Evolutionary conservation across 2,888 invertebrate genomes (phyloP).

Genomic region (Rugalucina vietnamica): DNA sequence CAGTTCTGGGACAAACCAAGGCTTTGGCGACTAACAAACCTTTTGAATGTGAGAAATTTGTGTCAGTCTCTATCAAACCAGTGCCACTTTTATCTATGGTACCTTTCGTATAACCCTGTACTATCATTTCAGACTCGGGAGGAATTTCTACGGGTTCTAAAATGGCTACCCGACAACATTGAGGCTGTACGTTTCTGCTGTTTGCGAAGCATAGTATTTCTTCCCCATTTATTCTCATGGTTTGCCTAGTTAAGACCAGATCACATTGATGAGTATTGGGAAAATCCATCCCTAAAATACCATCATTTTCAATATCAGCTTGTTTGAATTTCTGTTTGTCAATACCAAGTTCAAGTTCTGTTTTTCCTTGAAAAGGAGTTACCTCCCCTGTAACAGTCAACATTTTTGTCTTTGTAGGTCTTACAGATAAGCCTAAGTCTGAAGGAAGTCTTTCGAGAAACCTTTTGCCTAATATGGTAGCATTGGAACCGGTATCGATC

Average conservation of each 20-base stretch:
- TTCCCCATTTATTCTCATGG: background rate
- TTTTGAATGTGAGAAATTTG: background rate
- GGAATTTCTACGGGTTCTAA: background rate
- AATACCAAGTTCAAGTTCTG: background rate
- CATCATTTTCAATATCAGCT: background rate
- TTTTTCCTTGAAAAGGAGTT: slow-evolving; percentile 37
- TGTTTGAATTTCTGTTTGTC: slow-evolving; percentile 20
- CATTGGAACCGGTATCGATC: slow-evolving; percentile 34
- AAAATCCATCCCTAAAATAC: background rate
- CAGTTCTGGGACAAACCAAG: background rate
- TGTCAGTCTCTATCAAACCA: background rate
- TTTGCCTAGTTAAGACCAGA: background rate
- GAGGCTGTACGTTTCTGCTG: background rate
- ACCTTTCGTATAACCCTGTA: background rate
- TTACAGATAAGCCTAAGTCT: background rate
- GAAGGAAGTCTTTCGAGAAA: background rate
- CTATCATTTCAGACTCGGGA: background rate
- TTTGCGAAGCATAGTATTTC: background rate
- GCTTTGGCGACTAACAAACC: background rate
- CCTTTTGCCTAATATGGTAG: slow-evolving; percentile 20
- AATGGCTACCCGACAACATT: background rate
- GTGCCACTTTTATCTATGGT: background rate
- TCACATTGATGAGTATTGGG: background rate
- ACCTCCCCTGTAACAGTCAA: slow-evolving; percentile 41
- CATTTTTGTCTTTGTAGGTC: slow-evolving; percentile 9